These are phyloP conservation scores for Trichopoda pennipes DNA, from an alignment of 2,888 invertebrate genomes.

Conservation along the genomic window DNA sequence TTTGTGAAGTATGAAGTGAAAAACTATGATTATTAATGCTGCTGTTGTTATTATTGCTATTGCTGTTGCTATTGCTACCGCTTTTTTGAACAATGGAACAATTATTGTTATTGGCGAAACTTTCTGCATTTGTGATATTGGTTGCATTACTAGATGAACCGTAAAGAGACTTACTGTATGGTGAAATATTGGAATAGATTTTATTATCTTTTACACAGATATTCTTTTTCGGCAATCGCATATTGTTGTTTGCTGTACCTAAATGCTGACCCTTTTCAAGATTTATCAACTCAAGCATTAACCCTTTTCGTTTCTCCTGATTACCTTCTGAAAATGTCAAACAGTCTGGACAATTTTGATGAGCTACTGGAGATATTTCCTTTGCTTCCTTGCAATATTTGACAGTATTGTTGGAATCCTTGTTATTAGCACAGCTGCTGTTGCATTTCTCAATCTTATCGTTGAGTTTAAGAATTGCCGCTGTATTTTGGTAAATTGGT, in stretches of 20 bases:
- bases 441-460: conserved; percentile 20
- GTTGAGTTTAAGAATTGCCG: conserved; percentile 36
- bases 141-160: conserved; percentile 74
- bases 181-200: conserved; percentile 77
- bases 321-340: conserved; percentile 67
- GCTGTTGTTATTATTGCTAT: conserved; percentile 74
- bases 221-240: conserved; percentile 70
- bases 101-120: conserved; percentile 70
- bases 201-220: conserved; percentile 74
- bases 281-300: conserved; percentile 85
- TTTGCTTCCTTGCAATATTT: conserved; percentile 1
- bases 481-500: conserved; percentile 75
- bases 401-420: not conserved
- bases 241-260: conserved; percentile 63
- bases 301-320: conserved; percentile 81
- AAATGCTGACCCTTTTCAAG: conserved; percentile 75
- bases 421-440: conserved; percentile 16
- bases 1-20: conserved; percentile 73
- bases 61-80: conserved; percentile 67
- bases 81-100: conserved; percentile 73
- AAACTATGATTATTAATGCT: conserved; percentile 71
- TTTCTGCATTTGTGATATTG: conserved; percentile 73
- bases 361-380: not conserved
- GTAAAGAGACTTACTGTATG: conserved; percentile 74
- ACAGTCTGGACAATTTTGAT: conserved; percentile 44